A percentile compares a stretch with the other conserved stretches of the same genome.
Conservation (phyloP, 2,113 vertebrate genomes). For the Gobiocypris rarus region DNA sequence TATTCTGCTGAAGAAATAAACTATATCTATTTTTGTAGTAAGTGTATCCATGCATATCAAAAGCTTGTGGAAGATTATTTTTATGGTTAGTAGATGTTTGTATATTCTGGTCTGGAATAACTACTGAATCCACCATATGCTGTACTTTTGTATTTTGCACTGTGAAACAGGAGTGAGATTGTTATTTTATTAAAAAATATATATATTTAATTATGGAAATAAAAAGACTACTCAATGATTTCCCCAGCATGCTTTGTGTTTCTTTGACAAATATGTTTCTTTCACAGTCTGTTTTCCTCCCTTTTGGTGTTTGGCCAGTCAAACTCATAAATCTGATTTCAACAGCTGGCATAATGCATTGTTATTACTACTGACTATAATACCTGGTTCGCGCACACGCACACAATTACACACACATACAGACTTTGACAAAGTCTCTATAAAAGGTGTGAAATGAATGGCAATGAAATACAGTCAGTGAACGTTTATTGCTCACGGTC, state of each 20-base stretch:
- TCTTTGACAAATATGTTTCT: constrained; percentile 2
- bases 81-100: constrained; percentile 8
- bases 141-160: constrained; percentile 26
- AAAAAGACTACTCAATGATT: background rate
- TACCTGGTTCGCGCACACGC: background rate
- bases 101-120: constrained; percentile 13
- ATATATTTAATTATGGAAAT: constrained; percentile 4
- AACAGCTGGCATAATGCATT: background rate
- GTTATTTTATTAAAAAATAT: background rate
- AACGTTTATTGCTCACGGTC: background rate
- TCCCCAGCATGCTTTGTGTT: background rate
- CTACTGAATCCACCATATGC: constrained; percentile 9
- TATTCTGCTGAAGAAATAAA: background rate
- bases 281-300: background rate
- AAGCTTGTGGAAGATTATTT: background rate
- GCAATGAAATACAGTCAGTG: background rate
- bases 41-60: background rate
- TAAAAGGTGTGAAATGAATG: constrained; percentile 8
- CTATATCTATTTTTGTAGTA: background rate
- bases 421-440: background rate
- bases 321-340: background rate
- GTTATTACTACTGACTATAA: background rate
- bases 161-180: constrained; percentile 4
- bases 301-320: background rate
- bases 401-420: background rate